Evolutionary conservation across 2,797 vertebrate genomes (phyloP).

Genomic region (Mastacembelus armatus): DNA sequence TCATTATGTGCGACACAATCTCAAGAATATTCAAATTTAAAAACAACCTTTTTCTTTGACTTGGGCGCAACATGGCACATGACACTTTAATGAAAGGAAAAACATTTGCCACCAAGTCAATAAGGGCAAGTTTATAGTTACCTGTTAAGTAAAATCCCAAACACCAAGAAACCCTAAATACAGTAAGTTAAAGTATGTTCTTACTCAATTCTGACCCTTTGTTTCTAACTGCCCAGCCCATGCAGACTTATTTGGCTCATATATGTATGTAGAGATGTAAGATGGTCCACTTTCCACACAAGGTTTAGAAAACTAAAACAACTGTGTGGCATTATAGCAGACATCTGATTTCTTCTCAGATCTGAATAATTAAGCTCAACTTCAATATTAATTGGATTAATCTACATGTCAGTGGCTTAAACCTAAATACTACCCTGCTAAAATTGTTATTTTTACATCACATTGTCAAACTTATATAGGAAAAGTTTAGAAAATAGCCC

Average conservation of each 20-base stretch:
- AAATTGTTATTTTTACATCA: constrained; percentile 25
- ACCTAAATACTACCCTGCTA: constrained; percentile 11
- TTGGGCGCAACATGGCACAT: constrained; percentile 45
- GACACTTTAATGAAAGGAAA: background rate
- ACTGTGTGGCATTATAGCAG: background rate
- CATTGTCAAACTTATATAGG: constrained; percentile 42
- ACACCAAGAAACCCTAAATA: no score
- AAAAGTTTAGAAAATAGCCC: constrained; percentile 69
- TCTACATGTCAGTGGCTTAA: constrained; percentile 45
- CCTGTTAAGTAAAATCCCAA: background rate
- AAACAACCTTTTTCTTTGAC: constrained; percentile 1
- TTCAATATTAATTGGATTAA: constrained; percentile 39
- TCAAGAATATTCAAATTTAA: no score
- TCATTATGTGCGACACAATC: no score
- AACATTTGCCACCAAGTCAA: constrained; percentile 5
- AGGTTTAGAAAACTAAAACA: constrained; percentile 3
- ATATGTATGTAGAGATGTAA: constrained; percentile 3
- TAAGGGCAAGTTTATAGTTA: background rate
- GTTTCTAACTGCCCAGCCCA: background rate
- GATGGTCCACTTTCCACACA: constrained; percentile 5
- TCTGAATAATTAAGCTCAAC: constrained; percentile 10
- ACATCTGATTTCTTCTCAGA: constrained; percentile 28
- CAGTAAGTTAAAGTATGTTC: background rate
- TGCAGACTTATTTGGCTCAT: constrained; percentile 10
- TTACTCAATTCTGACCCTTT: constrained; percentile 5